Base-by-base conservation (phyloP, 2,113 vertebrate species). In the Cottus gobio region DNA sequence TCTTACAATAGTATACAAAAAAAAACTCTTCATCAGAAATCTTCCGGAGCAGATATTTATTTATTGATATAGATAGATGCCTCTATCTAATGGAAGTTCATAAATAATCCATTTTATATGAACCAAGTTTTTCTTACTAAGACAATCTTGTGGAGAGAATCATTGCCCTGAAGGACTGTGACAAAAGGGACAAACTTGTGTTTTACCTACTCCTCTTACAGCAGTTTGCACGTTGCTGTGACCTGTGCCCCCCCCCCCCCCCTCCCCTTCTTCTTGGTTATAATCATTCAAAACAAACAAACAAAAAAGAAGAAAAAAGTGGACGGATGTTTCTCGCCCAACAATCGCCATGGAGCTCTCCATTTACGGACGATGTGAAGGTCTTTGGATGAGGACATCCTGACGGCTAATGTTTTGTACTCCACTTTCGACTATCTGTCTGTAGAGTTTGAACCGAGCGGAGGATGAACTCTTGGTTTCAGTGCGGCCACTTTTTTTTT, bases 341-440 rank as follows among this genome's bases (percentile, higher is more conserved):
- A 85, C 68, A 50, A 44, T 93, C 88, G 90, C 93, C 91, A 91
- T 91, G 94, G 93, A 94, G 93, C 92, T 94, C 91, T 94, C 91
- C 88, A 85, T 91, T 91, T 66, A 74, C 26, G 82, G 91, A 94
- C 87, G 69, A 88, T 91, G 83, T 54, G 79, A 91, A 85, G 66
- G 85, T 54, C 61, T 81, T 70, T 37, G 78, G 84, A 91, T 60
- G 62, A 81, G 72, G 82, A 88, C 86, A 36, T 83, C 70, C 66
- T 82, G 58, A 68, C 65, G 28, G 77, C 80, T 85, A 12, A 58
- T 69, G 65, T 91, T 90, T 92, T 88, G 42, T 90, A 89, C 80
- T 75, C 69, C 58, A 67, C 80, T 48, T 58, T 79, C 26, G 68
- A 80, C 77, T 80, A 69, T 36, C 44, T 83, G 82, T 82, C 72